Evolutionary conservation across 2,113 vertebrate species (phyloP).

Genomic region (Malurus melanocephalus): DNA sequence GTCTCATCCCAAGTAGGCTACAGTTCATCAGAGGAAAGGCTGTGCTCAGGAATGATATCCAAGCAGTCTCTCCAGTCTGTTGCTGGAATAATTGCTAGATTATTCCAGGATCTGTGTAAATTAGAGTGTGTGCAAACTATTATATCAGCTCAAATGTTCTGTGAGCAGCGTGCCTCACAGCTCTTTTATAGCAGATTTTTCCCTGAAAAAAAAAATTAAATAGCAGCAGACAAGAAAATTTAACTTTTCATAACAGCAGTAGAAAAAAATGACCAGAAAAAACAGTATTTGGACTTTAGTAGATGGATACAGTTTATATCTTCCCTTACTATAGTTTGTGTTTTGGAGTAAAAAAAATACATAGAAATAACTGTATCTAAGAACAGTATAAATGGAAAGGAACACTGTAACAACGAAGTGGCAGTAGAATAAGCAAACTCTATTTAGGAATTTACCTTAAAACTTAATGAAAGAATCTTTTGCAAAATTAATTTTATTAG

Average conservation of each 20-base stretch:
- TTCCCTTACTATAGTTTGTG: background rate
- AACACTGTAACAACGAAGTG: background rate
- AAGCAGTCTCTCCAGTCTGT: background rate
- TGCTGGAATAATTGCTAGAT: background rate
- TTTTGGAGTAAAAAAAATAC: background rate
- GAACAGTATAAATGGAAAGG: background rate
- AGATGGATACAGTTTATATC: background rate
- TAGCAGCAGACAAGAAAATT: background rate
- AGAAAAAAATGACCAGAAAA: background rate
- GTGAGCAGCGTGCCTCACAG: background rate
- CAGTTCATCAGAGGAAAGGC: background rate
- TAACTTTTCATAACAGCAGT: background rate
- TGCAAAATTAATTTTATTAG: background rate
- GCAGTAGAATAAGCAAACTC: background rate
- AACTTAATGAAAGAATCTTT: background rate
- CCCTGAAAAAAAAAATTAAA: background rate
- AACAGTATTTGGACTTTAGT: background rate
- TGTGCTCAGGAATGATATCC: background rate
- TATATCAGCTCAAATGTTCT: background rate
- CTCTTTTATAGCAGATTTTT: background rate
- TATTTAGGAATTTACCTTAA: background rate
- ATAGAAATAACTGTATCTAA: background rate
- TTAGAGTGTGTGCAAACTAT: background rate
- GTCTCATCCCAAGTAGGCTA: background rate
- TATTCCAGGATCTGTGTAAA: conserved; percentile 17